These are phyloP conservation scores for Drosophila tropicalis DNA, from an alignment of 1,140 invertebrate genomes.

Conservation along the genomic window DNA sequence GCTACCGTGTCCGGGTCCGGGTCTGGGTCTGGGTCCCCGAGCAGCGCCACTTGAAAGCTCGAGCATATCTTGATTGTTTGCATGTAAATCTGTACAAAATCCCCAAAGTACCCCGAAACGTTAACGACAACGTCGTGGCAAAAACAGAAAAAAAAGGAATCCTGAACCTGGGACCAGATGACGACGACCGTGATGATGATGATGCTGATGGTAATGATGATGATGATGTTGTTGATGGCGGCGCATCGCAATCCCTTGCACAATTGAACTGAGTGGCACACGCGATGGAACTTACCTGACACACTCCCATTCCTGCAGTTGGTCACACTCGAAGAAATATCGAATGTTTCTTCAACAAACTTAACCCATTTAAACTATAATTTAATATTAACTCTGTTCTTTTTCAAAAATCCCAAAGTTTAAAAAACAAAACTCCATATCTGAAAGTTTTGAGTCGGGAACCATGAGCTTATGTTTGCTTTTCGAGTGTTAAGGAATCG, in stretches of 20 bases:
- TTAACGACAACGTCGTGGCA: slow-evolving; percentile 13
- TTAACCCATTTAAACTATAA: too few species aligned
- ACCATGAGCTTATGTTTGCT: too few species aligned
- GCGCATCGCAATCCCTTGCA: slow-evolving; percentile 63
- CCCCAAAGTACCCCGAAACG: slow-evolving; percentile 70
- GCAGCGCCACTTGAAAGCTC: slow-evolving; percentile 71
- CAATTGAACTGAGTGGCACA: slow-evolving; percentile 60
- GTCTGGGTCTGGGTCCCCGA: slow-evolving; percentile 5
- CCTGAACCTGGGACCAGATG: not conserved
- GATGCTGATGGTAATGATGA: slow-evolving; percentile 6
- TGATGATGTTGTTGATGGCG: slow-evolving; percentile 46
- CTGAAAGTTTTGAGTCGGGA: too few species aligned
- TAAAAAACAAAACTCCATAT: too few species aligned
- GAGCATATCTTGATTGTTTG: slow-evolving; percentile 79
- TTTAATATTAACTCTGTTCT: too few species aligned
- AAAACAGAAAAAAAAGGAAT: not conserved
- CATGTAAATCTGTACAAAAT: slow-evolving; percentile 81
- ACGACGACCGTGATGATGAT: not conserved
- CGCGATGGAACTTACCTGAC: slow-evolving; percentile 1
- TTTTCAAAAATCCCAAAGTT: too few species aligned
- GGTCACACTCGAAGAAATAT: not conserved
- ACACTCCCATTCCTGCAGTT: not conserved
- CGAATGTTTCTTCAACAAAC: too few species aligned
- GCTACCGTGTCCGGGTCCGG: not conserved
- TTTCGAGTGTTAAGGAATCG: too few species aligned